Percentiles rank a stretch among this genome's conserved stretches.
These are phyloP conservation scores for Coregonus suidteri DNA, from an alignment of 2,797 vertebrate species.

Conservation along the genomic window DNA sequence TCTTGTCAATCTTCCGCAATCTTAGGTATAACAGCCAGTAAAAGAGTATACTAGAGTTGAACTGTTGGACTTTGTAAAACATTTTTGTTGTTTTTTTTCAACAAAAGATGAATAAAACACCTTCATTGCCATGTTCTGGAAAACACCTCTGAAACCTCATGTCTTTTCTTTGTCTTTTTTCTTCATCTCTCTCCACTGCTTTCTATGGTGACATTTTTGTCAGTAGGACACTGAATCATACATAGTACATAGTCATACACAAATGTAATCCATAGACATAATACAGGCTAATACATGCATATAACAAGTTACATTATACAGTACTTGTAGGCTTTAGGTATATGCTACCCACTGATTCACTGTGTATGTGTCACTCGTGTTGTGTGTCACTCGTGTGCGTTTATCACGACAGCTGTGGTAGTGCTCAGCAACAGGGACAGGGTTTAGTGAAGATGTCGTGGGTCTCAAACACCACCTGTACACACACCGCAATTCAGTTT, in stretches of 20 bases:
- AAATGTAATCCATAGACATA: too few relatives aligned
- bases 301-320: too few relatives aligned
- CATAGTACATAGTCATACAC: too few relatives aligned
- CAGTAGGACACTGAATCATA: background rate
- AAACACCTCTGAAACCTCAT: slow-evolving; percentile 23
- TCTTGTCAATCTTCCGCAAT: slow-evolving; percentile 37
- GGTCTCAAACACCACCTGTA: slow-evolving; percentile 86
- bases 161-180: background rate
- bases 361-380: too few relatives aligned
- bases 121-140: slow-evolving; percentile 64
- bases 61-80: slow-evolving; percentile 52
- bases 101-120: slow-evolving; percentile 62
- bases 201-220: background rate
- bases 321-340: too few relatives aligned
- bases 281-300: too few relatives aligned
- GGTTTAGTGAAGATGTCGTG: slow-evolving; percentile 83
- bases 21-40: slow-evolving; percentile 46
- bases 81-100: slow-evolving; percentile 39
- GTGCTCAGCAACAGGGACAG: slow-evolving; percentile 88
- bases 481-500: slow-evolving; percentile 16
- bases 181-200: background rate
- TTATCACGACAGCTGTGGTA: slow-evolving; percentile 82
- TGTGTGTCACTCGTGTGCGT: slow-evolving; percentile 36
- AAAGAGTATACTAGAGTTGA: slow-evolving; percentile 67
- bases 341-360: background rate